Percentiles rank a stretch among this genome's conserved stretches.
Conservation (phyloP, 2,797 vertebrate species). For the Aplochiton taeniatus region DNA sequence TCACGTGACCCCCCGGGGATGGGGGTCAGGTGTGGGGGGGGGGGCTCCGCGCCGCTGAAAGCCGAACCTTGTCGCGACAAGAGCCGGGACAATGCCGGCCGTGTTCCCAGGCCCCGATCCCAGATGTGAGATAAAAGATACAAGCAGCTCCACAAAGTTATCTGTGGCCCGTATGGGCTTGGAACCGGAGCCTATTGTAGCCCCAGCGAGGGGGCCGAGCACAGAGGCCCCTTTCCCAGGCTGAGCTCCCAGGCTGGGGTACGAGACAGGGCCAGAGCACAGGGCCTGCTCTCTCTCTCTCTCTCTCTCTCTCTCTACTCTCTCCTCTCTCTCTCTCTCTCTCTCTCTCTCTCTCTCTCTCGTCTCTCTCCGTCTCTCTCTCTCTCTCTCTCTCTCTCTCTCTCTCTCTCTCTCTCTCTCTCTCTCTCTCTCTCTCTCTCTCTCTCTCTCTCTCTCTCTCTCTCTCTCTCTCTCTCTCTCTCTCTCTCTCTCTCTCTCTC, state of each 20-base stretch:
- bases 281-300: no score
- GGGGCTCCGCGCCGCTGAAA: conserved; percentile 45
- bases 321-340: no score
- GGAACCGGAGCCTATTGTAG: conserved; percentile 56
- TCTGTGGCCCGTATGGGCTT: conserved; percentile 53
- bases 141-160: conserved; percentile 64
- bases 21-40: conserved; percentile 15
- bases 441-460: no score
- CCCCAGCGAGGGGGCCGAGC: background rate
- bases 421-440: no score
- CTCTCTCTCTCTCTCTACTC: no score
- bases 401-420: no score
- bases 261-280: conserved; percentile 39
- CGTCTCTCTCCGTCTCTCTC: conserved; percentile 55
- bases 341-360: conserved; percentile 15
- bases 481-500: no score
- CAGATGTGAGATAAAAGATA: conserved; percentile 67
- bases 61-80: conserved; percentile 60
- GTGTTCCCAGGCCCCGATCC: conserved; percentile 62
- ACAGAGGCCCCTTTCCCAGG: conserved; percentile 42
- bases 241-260: conserved; percentile 36
- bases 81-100: conserved; percentile 51
- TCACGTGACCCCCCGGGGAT: conserved; percentile 3
- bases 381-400: no score
- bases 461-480: no score